phyloP scores from a whole-genome alignment of 2,113 vertebrate species.

The Meles meles region DNA sequence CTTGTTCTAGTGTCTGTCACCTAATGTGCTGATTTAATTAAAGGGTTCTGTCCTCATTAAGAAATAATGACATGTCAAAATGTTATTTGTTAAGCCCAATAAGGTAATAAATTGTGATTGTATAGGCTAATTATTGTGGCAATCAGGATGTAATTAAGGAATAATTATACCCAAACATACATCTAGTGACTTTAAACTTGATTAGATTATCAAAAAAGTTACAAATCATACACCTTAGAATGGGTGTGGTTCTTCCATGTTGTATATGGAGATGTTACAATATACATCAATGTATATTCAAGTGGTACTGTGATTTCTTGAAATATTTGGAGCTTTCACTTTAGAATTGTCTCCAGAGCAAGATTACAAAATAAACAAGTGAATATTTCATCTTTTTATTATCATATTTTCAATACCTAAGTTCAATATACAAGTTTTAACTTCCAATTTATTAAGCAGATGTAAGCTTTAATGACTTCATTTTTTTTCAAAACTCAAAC shows the following conservation, averaged over 20 bases:
- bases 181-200: not conserved
- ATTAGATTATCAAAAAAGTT: not conserved
- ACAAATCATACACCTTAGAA: not conserved
- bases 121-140: conserved; percentile 8
- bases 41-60: not conserved
- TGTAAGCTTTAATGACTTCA: not conserved
- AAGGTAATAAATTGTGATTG: not conserved
- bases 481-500: not conserved
- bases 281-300: not conserved
- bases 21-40: conserved; percentile 16
- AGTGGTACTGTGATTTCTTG: not conserved
- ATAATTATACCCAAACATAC: not conserved
- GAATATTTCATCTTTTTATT: not conserved
- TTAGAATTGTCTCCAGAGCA: not conserved
- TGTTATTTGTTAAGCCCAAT: not conserved
- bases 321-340: not conserved
- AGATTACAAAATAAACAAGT: not conserved
- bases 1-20: not conserved
- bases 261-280: not conserved
- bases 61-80: conserved; percentile 36
- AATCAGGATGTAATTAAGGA: not conserved
- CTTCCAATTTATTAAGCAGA: not conserved
- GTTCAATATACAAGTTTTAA: not conserved
- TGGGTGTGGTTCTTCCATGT: not conserved
- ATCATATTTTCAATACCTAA: not conserved